Evolutionary conservation across 2,888 invertebrate genomes (phyloP), one percentile per base, ranked within the genome.

Genomic region (Spicauda simplicius): DNA sequence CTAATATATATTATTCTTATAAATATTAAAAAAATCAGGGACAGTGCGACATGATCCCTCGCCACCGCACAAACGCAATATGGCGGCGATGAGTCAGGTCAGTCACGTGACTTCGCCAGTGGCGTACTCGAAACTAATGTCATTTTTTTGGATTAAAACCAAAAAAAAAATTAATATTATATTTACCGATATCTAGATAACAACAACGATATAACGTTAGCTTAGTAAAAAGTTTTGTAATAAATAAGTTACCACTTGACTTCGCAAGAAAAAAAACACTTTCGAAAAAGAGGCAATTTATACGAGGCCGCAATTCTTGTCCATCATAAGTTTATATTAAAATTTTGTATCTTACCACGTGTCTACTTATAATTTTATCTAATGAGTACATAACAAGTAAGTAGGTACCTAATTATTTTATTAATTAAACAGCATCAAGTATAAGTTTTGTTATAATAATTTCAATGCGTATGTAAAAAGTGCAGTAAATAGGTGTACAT

Each of bases 1-100:
- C 72, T 70, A 64, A 73, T 72, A 70, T 74, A 76, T 72, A 75
- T 71, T 71, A 75, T 69, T 73, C 69, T 78, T 78, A 74, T 74
- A 80, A 78, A 78, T 76, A 76, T 76, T 77, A 78, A 73, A 82
- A 82, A 83, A 81, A 80, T 76, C 78, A 78, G 81, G 72, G 78
- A 82, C 80, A 79, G 78, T 64, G 63, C 71, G 77, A 80, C 79
- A 81, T 73, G 79, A 79, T 73, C 79, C 77, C 80, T 82, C 78
- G 76, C 80, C 80, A 84, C 80, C 76, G 81, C 77, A 80, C 81
- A 80, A 85, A 81, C 79, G 75, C 88, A 89, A 89, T 85, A 88
- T 89, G 89, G 89, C 89, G 86, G 79, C 75, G 65, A 71, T 70
- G 73, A 73, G 69, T 73, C 71, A 74, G 70, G 75, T 77, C 71